phyloP scores from a whole-genome alignment of 2,888 invertebrate genomes.

The Blastobasis lacticolella region DNA sequence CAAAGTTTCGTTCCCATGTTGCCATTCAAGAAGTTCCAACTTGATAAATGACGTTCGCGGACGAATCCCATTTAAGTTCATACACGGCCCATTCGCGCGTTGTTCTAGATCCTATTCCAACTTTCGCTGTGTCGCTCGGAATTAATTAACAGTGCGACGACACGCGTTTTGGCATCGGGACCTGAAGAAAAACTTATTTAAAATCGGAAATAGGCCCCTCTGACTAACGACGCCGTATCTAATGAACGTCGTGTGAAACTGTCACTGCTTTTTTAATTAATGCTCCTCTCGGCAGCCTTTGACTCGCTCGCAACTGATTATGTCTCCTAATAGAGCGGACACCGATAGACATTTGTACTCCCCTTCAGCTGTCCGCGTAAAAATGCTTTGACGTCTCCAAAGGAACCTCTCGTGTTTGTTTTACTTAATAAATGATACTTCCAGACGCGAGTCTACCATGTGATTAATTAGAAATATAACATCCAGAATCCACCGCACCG shows the following conservation, averaged over 20 bases:
- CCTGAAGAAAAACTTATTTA: constrained; percentile 49
- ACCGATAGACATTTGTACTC: constrained; percentile 45
- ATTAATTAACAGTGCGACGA: constrained; percentile 59
- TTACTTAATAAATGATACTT: constrained; percentile 36
- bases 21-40: constrained; percentile 7
- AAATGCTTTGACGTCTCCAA: constrained; percentile 45
- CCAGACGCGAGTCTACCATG: constrained; percentile 9
- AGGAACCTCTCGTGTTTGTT: constrained; percentile 31
- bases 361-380: constrained; percentile 40
- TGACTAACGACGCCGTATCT: constrained; percentile 56
- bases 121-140: constrained; percentile 50
- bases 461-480: not conserved
- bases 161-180: constrained; percentile 52
- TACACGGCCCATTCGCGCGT: constrained; percentile 33
- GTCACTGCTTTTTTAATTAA: constrained; percentile 58
- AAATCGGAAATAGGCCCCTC: constrained; percentile 61
- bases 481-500: constrained; percentile 15
- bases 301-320: constrained; percentile 20
- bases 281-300: constrained; percentile 38
- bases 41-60: constrained; percentile 28
- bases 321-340: constrained; percentile 38
- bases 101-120: constrained; percentile 32
- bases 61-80: constrained; percentile 38
- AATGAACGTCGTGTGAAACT: constrained; percentile 62
- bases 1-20: not conserved